Conservation (phyloP, 2,797 vertebrate species). For the Danio aesculapii region DNA sequence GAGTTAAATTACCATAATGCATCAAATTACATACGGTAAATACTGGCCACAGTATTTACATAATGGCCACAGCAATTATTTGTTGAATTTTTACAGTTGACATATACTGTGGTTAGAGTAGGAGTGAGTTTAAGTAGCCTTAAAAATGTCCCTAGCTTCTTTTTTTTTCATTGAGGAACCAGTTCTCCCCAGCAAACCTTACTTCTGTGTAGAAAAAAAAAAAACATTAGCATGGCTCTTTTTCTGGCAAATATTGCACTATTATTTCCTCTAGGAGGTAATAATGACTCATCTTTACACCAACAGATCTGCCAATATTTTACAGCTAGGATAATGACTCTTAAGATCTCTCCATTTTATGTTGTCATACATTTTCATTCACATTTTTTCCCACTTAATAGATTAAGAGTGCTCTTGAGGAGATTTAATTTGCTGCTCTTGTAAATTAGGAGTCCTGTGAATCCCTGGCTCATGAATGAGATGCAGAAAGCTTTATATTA, state of each 20-base stretch:
- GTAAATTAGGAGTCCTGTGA: not conserved
- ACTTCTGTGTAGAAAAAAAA: conserved; percentile 6
- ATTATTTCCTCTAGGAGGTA: not conserved
- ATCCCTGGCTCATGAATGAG: not conserved
- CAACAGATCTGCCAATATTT: not conserved
- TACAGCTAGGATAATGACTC: conserved; percentile 36
- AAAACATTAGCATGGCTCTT: conserved; percentile 16
- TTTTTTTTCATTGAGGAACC: not conserved
- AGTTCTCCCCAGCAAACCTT: not conserved
- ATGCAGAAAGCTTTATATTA: not conserved
- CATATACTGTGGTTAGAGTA: not conserved
- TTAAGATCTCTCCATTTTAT: conserved; percentile 18
- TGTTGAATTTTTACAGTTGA: not conserved
- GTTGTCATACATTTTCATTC: not conserved
- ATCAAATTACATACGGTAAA: no score
- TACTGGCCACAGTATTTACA: no score
- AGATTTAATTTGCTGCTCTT: conserved; percentile 18
- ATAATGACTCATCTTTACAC: conserved; percentile 20
- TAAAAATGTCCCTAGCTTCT: conserved; percentile 9
- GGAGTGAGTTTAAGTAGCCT: not conserved
- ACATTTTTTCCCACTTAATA: not conserved
- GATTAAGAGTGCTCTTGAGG: not conserved
- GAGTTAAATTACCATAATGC: no score
- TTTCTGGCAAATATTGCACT: not conserved
- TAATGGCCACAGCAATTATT: not conserved